phyloP scores from a whole-genome alignment of 2,113 vertebrate genomes.

The Tachysurus fulvidraco region DNA sequence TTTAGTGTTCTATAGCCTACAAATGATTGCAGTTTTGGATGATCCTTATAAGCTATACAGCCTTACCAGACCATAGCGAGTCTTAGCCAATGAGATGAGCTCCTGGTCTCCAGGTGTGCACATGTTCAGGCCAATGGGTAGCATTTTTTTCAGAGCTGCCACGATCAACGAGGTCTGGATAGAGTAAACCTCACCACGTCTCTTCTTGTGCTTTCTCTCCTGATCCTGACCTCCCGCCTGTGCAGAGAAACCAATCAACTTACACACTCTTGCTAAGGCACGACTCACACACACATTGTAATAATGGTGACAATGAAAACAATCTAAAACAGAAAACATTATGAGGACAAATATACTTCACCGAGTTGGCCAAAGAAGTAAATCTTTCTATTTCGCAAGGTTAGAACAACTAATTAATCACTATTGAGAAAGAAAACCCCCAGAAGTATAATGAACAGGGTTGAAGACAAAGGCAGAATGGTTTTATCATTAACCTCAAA shows the following conservation, averaged over 20 bases:
- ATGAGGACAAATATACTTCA: constrained; percentile 4
- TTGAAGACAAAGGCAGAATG: neutral
- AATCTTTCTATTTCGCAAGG: neutral
- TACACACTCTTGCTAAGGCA: constrained; percentile 38
- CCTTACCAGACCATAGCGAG: constrained; percentile 84
- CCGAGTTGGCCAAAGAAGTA: neutral
- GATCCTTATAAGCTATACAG: neutral
- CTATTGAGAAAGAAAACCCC: neutral
- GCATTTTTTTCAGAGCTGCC: constrained; percentile 96
- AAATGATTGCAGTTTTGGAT: neutral
- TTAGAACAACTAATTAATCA: neutral
- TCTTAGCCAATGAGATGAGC: constrained; percentile 92
- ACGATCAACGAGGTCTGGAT: constrained; percentile 97
- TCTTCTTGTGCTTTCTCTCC: constrained; percentile 92
- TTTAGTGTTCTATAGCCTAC: neutral
- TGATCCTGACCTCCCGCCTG: constrained; percentile 97
- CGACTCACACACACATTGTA: constrained; percentile 21
- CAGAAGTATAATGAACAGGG: neutral
- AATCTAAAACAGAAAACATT: constrained; percentile 7
- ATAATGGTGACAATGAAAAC: neutral
- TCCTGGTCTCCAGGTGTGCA: constrained; percentile 97
- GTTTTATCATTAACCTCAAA: neutral
- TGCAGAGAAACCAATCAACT: constrained; percentile 45
- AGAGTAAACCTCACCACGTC: constrained; percentile 94
- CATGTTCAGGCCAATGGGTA: constrained; percentile 98